These are phyloP conservation scores for Lasioglossum leucozonium DNA, from an alignment of 2,888 invertebrate genomes.

Conservation along the genomic window DNA sequence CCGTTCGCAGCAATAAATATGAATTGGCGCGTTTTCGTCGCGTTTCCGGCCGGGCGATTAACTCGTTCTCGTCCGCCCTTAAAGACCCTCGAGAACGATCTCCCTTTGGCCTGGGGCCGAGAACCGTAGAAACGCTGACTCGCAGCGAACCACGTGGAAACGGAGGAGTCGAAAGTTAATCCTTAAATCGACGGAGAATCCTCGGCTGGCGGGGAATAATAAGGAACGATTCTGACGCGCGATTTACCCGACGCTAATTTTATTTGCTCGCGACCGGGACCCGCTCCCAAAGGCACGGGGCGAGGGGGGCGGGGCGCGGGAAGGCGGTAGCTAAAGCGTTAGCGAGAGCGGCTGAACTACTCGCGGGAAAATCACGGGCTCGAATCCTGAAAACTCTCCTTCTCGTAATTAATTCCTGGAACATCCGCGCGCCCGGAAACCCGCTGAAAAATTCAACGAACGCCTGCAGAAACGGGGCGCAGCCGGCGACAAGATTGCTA, in stretches of 20 bases:
- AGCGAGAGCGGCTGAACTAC: background rate
- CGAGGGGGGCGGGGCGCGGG: too few relatives aligned
- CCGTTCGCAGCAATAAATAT: background rate
- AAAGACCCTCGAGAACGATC: constrained; percentile 63
- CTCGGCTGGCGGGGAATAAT: constrained; percentile 39
- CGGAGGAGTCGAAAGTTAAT: constrained; percentile 64
- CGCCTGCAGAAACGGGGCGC: background rate
- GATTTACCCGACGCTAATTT: constrained; percentile 52
- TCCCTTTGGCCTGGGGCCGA: constrained; percentile 21
- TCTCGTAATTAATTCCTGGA: constrained; percentile 43
- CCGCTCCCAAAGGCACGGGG: background rate
- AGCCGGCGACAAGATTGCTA: constrained; percentile 26
- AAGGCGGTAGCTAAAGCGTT: too few relatives aligned
- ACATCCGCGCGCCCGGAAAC: constrained; percentile 4
- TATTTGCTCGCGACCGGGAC: constrained; percentile 29
- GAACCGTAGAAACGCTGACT: constrained; percentile 65
- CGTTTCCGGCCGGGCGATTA: constrained; percentile 69
- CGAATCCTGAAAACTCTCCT: constrained; percentile 3
- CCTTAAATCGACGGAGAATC: constrained; percentile 57
- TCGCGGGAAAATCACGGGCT: background rate
- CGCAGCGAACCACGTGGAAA: constrained; percentile 49
- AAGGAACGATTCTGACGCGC: constrained; percentile 46
- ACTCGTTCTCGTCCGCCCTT: constrained; percentile 63
- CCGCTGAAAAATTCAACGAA: constrained; percentile 37
- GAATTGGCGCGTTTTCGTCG: constrained; percentile 53